Percentiles rank a stretch among this genome's conserved stretches.
phyloP scores from a whole-genome alignment of 2,113 vertebrate species.

The Mirza zaza region DNA sequence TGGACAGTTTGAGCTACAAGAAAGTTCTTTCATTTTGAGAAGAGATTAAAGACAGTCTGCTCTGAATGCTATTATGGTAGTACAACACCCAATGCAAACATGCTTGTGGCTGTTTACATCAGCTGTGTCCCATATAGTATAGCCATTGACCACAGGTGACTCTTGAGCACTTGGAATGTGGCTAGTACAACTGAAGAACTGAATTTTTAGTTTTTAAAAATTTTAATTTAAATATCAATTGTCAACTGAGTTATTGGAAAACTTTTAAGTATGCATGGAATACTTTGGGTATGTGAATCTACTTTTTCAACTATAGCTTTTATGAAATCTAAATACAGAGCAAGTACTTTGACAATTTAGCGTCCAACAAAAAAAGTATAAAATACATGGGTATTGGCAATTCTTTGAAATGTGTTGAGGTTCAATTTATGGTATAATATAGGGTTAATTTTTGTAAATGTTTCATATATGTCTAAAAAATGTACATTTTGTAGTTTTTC shows the following conservation, averaged over 20 bases:
- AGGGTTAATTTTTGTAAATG: no score
- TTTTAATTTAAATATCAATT: background rate
- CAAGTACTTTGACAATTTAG: slow-evolving; percentile 49
- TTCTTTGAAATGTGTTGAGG: no score
- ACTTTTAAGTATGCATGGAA: background rate
- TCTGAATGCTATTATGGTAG: background rate
- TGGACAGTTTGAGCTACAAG: background rate
- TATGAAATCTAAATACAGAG: slow-evolving; percentile 3
- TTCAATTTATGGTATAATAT: no score
- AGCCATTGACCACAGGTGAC: background rate
- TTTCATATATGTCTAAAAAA: no score
- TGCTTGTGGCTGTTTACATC: background rate
- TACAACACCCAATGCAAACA: background rate
- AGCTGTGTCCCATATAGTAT: accelerated
- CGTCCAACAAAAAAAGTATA: background rate
- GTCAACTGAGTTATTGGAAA: background rate
- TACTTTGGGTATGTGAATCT: background rate
- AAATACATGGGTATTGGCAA: background rate
- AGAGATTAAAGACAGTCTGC: background rate
- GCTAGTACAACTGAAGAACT: background rate
- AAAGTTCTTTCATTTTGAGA: background rate
- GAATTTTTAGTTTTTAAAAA: background rate
- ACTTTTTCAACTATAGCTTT: background rate
- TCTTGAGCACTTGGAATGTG: background rate
- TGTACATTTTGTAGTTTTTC: no score